These are phyloP conservation scores for Isoperla grammatica DNA, from an alignment of 2,888 invertebrate genomes.

Conservation along the genomic window DNA sequence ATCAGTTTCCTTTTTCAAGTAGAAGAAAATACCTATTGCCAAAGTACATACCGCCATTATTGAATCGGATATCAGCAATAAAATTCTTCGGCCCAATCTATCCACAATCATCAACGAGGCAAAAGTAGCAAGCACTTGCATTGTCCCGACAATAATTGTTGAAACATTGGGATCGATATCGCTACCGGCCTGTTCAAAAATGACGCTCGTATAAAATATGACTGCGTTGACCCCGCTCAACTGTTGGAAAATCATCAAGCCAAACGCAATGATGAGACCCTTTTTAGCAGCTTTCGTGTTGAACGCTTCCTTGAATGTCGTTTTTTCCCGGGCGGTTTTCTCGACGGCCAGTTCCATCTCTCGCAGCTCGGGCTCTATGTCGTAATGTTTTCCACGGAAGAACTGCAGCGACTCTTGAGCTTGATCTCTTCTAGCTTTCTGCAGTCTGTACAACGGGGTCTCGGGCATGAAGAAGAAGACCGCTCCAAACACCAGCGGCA, in stretches of 20 bases:
- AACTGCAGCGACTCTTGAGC: slow-evolving; percentile 64
- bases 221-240: slow-evolving; percentile 78
- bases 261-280: slow-evolving; percentile 64
- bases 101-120: slow-evolving; percentile 73
- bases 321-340: slow-evolving; percentile 48
- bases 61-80: slow-evolving; percentile 64
- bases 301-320: slow-evolving; percentile 53
- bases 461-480: slow-evolving; percentile 84
- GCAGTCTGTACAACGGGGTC: slow-evolving; percentile 57
- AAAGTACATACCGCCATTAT: slow-evolving; percentile 65
- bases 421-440: slow-evolving; percentile 46
- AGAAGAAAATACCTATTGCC: slow-evolving; percentile 68
- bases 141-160: slow-evolving; percentile 75
- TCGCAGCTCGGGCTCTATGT: slow-evolving; percentile 59
- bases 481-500: slow-evolving; percentile 63
- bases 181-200: slow-evolving; percentile 55
- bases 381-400: slow-evolving; percentile 68
- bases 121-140: slow-evolving; percentile 73
- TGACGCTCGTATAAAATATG: slow-evolving; percentile 69
- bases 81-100: slow-evolving; percentile 67
- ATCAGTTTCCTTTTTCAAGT: slow-evolving; percentile 37
- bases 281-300: slow-evolving; percentile 57
- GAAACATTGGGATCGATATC: slow-evolving; percentile 54
- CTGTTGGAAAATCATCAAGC: slow-evolving; percentile 87
- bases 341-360: slow-evolving; percentile 54